phyloP scores from a whole-genome alignment of 2,888 invertebrate genomes.

The Tuta absoluta region DNA sequence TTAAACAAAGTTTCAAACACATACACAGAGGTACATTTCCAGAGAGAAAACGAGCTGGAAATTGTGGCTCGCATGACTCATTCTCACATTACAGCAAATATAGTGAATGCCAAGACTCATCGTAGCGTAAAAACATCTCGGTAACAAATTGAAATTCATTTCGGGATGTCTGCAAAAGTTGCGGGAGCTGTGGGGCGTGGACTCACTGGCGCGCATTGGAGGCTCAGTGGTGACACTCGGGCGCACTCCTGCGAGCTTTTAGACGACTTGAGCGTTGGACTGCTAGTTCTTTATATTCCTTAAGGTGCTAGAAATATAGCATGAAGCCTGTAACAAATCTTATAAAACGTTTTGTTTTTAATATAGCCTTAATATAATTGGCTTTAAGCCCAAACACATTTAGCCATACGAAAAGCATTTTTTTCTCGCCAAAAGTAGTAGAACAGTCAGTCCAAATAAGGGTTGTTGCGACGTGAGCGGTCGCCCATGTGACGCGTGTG shows the following conservation, averaged over 20 bases:
- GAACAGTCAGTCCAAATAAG: too few species aligned
- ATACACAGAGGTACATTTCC: neutral
- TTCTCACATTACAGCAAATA: conserved; percentile 10
- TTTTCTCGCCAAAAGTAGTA: too few species aligned
- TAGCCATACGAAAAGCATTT: too few species aligned
- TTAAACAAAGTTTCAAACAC: conserved; percentile 9
- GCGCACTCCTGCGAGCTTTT: neutral
- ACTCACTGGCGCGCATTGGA: neutral
- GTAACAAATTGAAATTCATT: conserved; percentile 33
- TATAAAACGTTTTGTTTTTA: too few species aligned
- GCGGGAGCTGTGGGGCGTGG: conserved; percentile 31
- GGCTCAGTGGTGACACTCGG: neutral
- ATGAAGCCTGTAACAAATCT: too few species aligned
- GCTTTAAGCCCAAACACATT: too few species aligned
- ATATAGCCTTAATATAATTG: too few species aligned
- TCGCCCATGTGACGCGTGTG: conserved; percentile 3
- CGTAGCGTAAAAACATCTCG: conserved; percentile 28
- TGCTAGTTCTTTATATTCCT: neutral
- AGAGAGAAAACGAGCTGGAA: neutral
- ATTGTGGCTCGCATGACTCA: conserved; percentile 11
- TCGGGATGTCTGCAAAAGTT: conserved; percentile 25
- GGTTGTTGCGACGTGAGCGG: neutral
- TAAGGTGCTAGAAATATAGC: too few species aligned
- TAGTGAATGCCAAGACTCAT: neutral
- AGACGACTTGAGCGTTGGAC: conserved; percentile 4